Conservation (phyloP, 2,888 invertebrate genomes). For the Heliconius sara region DNA sequence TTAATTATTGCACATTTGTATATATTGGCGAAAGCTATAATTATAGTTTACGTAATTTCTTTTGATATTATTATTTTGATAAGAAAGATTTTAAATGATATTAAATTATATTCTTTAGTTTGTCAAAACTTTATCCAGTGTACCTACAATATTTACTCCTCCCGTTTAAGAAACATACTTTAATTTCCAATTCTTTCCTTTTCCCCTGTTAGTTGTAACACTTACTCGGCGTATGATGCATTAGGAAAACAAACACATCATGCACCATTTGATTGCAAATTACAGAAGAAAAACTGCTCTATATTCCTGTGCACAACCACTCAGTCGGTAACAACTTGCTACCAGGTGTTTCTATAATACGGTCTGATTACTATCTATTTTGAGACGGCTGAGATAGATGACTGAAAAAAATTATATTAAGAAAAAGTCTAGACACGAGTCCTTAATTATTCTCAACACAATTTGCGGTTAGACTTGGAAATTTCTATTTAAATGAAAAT, state of each 20-base stretch:
- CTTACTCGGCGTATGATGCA: constrained; percentile 43
- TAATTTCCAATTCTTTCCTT: constrained; percentile 13
- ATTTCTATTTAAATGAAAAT: constrained; percentile 20
- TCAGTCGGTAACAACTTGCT: background rate
- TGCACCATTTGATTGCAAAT: constrained; percentile 44
- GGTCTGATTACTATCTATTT: constrained; percentile 16
- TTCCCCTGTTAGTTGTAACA: constrained; percentile 28
- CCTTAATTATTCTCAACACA: background rate
- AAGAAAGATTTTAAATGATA: background rate
- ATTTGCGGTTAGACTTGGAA: constrained; percentile 16
- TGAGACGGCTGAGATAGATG: constrained; percentile 14
- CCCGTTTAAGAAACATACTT: background rate
- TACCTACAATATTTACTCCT: background rate
- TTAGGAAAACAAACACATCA: constrained; percentile 46
- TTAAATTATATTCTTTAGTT: background rate
- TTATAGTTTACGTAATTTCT: background rate
- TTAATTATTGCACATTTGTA: background rate
- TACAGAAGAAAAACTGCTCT: constrained; percentile 42
- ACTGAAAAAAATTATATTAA: background rate
- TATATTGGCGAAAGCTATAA: constrained; percentile 6
- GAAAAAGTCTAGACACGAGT: background rate
- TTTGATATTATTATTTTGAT: background rate
- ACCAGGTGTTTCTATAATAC: constrained; percentile 8
- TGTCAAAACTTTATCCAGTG: background rate
- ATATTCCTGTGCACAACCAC: constrained; percentile 30